phyloP scores from a whole-genome alignment of 2,888 invertebrate genomes.

The Drosophila maculinotata region DNA sequence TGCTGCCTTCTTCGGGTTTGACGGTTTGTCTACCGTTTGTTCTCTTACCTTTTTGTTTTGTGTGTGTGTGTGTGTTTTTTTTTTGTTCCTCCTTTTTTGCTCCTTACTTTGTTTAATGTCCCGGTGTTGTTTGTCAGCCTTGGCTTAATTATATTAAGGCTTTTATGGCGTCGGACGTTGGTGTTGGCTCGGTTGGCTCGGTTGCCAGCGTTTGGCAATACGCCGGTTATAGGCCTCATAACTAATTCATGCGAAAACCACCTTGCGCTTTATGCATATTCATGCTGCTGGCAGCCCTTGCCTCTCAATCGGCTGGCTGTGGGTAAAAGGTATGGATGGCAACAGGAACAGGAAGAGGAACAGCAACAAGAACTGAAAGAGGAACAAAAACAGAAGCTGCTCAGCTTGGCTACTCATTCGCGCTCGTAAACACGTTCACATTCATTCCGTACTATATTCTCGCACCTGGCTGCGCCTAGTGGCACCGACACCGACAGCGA shows the following conservation, averaged over 20 bases:
- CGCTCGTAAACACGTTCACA: constrained; percentile 45
- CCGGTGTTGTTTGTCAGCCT: constrained; percentile 23
- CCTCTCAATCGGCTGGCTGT: background rate
- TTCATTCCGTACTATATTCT: constrained; percentile 7
- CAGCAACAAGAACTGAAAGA: too few relatives aligned
- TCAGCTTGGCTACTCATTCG: constrained; percentile 34
- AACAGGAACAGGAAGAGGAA: background rate
- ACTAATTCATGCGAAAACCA: constrained; percentile 64
- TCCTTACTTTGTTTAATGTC: constrained; percentile 21
- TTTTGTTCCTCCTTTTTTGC: too few relatives aligned
- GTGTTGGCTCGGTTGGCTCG: too few relatives aligned
- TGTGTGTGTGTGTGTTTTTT: too few relatives aligned
- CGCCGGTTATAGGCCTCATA: constrained; percentile 54
- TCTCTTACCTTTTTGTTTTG: background rate
- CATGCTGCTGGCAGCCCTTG: constrained; percentile 35
- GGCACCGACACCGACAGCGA: background rate
- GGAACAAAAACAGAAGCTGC: background rate
- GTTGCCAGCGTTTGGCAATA: constrained; percentile 43
- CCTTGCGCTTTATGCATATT: constrained; percentile 68
- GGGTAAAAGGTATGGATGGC: background rate
- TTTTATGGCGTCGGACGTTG: constrained; percentile 34
- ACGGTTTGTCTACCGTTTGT: background rate
- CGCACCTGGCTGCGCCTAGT: constrained; percentile 22
- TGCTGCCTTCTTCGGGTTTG: background rate
- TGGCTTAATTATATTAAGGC: constrained; percentile 63